Conservation (phyloP, 1,140 invertebrate species). For the Dreissena rostriformis region DNA sequence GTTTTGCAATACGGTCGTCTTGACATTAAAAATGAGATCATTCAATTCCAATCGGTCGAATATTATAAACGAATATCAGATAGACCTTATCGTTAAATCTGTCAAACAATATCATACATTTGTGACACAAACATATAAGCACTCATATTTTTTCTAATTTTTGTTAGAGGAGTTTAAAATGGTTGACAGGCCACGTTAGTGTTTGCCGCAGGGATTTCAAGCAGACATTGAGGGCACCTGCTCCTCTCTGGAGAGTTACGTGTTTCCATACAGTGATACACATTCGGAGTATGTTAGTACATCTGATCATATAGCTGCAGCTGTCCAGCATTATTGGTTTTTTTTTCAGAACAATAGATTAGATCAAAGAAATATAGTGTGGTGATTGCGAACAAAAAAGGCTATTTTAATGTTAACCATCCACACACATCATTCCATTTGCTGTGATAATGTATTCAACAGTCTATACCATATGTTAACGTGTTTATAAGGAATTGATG, state of each 20-base stretch:
- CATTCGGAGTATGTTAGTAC: neutral
- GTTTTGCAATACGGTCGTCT: no score
- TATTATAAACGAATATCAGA: neutral
- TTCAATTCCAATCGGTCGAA: no score
- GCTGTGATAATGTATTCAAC: no score
- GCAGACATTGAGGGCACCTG: slow-evolving; percentile 89
- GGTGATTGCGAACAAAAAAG: no score
- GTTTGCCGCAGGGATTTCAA: slow-evolving; percentile 93
- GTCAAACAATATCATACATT: neutral
- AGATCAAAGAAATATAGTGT: no score
- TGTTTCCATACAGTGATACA: slow-evolving; percentile 84
- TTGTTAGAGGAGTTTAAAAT: slow-evolving; percentile 90
- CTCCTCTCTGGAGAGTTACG: slow-evolving; percentile 92
- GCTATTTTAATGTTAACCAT: no score
- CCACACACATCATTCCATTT: no score
- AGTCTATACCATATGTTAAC: no score
- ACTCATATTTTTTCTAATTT: slow-evolving; percentile 84
- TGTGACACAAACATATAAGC: slow-evolving; percentile 1
- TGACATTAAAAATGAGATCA: no score
- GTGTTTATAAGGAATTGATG: no score
- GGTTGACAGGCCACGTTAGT: slow-evolving; percentile 88
- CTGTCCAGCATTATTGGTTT: slow-evolving; percentile 63
- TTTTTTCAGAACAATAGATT: no score
- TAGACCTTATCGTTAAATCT: neutral
- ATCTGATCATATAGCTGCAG: neutral